These are phyloP conservation scores for Odontamblyopus lacepedii DNA, from an alignment of 2,797 vertebrate species.

Conservation along the genomic window DNA sequence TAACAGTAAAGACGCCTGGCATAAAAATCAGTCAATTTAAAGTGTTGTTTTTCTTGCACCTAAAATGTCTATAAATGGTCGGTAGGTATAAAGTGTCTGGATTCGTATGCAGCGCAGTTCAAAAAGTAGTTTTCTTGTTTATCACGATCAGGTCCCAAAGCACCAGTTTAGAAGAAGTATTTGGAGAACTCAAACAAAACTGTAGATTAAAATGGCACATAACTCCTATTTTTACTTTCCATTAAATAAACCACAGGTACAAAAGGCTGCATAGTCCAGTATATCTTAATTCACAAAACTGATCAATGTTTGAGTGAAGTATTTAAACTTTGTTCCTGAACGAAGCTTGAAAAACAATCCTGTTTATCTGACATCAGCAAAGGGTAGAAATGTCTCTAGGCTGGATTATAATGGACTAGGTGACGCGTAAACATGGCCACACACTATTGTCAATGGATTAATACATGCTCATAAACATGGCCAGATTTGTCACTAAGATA, in stretches of 20 bases:
- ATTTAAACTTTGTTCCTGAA: neutral
- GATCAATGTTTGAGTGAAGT: neutral
- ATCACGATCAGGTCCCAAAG: no score
- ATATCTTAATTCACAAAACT: neutral
- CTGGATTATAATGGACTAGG: constrained; percentile 5
- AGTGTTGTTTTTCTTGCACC: no score
- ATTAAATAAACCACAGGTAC: neutral
- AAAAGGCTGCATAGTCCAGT: no score
- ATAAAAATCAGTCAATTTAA: no score
- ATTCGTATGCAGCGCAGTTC: no score
- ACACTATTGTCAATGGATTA: constrained; percentile 10
- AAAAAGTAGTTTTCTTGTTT: no score
- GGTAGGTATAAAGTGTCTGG: no score
- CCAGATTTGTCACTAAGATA: neutral
- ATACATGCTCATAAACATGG: neutral
- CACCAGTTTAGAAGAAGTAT: neutral
- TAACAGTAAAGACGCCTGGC: no score
- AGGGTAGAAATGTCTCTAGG: constrained; percentile 3
- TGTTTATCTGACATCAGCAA: neutral
- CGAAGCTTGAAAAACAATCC: constrained; percentile 2
- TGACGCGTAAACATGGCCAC: constrained; percentile 5
- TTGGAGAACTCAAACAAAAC: neutral
- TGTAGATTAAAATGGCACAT: neutral
- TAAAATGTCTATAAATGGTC: no score
- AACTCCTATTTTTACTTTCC: neutral